Conservation (phyloP, 2,888 invertebrate genomes). For the Amphipyra berbera region DNA sequence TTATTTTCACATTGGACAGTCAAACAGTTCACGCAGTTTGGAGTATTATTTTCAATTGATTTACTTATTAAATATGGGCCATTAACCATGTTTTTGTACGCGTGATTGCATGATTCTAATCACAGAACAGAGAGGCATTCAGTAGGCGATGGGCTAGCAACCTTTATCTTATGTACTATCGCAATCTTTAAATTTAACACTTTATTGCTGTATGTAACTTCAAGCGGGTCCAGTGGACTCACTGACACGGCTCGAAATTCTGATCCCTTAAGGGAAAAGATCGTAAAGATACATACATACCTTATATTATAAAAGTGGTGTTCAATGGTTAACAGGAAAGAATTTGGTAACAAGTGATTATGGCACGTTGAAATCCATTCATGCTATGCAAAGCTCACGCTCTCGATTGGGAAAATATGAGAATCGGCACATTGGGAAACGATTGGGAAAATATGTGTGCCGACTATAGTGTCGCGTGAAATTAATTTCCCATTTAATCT, state of each 20-base stretch:
- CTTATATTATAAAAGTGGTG: constrained; percentile 53
- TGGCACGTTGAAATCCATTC: constrained; percentile 33
- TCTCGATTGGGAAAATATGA: constrained; percentile 36
- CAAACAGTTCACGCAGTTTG: constrained; percentile 73
- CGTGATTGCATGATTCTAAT: constrained; percentile 77
- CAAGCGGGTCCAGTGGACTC: constrained; percentile 25
- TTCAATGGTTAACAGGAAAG: constrained; percentile 49
- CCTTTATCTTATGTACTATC: constrained; percentile 56
- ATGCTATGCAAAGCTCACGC: constrained; percentile 34
- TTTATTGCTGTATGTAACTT: constrained; percentile 56
- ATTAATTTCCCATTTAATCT: constrained; percentile 56
- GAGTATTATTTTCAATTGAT: constrained; percentile 79
- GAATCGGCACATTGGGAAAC: constrained; percentile 48
- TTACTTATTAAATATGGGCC: constrained; percentile 87
- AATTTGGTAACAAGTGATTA: constrained; percentile 34
- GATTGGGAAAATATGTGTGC: constrained; percentile 42
- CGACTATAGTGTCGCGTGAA: constrained; percentile 35
- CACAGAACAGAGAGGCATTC: constrained; percentile 73
- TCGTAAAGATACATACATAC: constrained; percentile 51
- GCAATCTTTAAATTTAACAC: constrained; percentile 42
- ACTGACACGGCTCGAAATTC: constrained; percentile 40
- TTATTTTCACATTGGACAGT: constrained; percentile 78
- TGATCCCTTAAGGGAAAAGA: constrained; percentile 31
- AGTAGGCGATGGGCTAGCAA: constrained; percentile 45
- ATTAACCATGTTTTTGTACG: constrained; percentile 82